Evolutionary conservation across 1,140 invertebrate genomes (phyloP), one percentile per base, ranked within the genome.

Genomic region (Anastrepha ludens): DNA sequence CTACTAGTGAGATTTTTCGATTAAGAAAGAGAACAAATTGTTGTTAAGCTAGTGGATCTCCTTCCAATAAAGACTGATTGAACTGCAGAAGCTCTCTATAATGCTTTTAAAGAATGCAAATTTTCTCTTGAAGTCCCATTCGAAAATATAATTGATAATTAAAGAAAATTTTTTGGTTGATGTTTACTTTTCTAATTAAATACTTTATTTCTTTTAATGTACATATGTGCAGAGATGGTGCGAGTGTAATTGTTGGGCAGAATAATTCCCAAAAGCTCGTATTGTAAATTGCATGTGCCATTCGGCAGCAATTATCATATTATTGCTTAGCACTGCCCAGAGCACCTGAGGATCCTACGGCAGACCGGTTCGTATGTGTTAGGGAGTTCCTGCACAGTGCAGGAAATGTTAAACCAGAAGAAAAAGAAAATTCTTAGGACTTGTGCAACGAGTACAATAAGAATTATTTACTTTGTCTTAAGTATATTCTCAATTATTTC

Each of bases 201-300:
- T 85, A 11, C 58, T 50, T 29, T 59, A 55, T 29, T 8, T 47
- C 8, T 55, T 55, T 85, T 55, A 17, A 85, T 44, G 81, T 29
- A n/a, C n/a, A n/a, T n/a, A 85, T 85, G 81, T 85, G 81, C 9
- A 85, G 81, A 7, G 81, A 85, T 59, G 39, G 81, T 9, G 81
- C 81, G 55, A 85, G 47, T 58, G 81, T 58, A 4, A 85, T 85
- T 44, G 55, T 85, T 1, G 44, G 81, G 8, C 39, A 55, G n/a
- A 8, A 9, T 55, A 85, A 85, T n/a, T 85, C 44, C 74, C 44
- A 59, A 55, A n/a, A 5, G 81, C 55, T 4, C 13, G 50, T 5
- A 47, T 85, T 85, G 55, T 85, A 8, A 85, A 85, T 8, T 85
- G 81, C n/a, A 85, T 85, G 3, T 29, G 29, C 29, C 81, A 85